Conservation (phyloP, 2,797 vertebrate genomes). For the Neostethus bicornis region DNA sequence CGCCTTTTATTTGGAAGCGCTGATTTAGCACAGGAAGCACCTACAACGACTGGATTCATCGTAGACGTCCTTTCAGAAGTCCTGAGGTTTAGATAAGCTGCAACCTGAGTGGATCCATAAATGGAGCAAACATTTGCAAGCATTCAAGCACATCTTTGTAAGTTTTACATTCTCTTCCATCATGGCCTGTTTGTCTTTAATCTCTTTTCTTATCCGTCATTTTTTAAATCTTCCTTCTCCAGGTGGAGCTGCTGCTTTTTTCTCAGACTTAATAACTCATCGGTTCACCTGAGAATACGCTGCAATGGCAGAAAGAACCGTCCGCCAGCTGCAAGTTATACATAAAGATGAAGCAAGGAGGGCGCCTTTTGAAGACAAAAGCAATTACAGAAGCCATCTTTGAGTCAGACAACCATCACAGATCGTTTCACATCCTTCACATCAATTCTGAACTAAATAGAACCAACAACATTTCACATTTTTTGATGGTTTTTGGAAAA, state of each 20-base stretch:
- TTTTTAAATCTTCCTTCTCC: constrained; percentile 37
- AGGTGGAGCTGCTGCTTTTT: constrained; percentile 44
- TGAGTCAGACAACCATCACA: constrained; percentile 39
- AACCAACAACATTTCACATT: constrained; percentile 8
- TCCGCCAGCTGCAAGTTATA: constrained; percentile 40
- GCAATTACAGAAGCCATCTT: constrained; percentile 59
- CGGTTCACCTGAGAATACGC: constrained; percentile 49
- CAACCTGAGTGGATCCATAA: constrained; percentile 54
- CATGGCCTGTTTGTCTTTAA: constrained; percentile 72
- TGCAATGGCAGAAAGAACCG: constrained; percentile 32
- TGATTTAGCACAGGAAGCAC: too few relatives aligned
- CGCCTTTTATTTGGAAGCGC: too few relatives aligned
- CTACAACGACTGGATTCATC: too few relatives aligned
- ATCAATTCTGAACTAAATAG: constrained; percentile 39
- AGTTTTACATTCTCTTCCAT: constrained; percentile 43
- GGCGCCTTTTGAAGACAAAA: constrained; percentile 51
- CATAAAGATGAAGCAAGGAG: constrained; percentile 53
- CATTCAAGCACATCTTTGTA: constrained; percentile 9
- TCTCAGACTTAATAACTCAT: constrained; percentile 59
- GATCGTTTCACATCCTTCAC: constrained; percentile 54
- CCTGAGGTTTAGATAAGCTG: constrained; percentile 27
- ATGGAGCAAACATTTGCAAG: constrained; percentile 53
- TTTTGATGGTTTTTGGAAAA: not conserved
- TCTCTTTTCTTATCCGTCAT: constrained; percentile 64
- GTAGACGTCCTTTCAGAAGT: too few relatives aligned